These are phyloP conservation scores for Drosophila lacteicornis DNA, from an alignment of 1,140 invertebrate species.

Conservation along the genomic window DNA sequence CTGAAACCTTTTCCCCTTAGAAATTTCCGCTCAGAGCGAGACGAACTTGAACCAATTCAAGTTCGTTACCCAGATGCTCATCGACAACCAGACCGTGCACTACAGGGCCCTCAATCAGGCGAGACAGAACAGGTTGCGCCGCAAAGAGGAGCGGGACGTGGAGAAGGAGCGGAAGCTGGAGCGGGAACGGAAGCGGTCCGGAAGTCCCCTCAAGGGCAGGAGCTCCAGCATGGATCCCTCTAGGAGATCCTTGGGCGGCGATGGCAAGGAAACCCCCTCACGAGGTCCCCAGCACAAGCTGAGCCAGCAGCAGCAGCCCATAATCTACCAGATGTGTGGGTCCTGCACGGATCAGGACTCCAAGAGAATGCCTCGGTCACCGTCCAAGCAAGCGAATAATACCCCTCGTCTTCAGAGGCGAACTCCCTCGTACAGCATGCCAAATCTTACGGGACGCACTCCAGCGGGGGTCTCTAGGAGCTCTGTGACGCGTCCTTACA, in stretches of 20 bases:
- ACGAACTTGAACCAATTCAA: constrained; percentile 69
- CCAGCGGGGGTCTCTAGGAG: not conserved
- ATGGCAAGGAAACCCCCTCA: not conserved
- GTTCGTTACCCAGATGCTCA: constrained; percentile 69
- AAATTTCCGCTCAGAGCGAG: constrained; percentile 56
- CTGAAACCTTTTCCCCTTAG: constrained; percentile 17
- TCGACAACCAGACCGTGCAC: constrained; percentile 64
- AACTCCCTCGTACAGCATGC: constrained; percentile 47
- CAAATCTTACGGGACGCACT: constrained; percentile 29
- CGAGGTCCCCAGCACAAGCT: constrained; percentile 45
- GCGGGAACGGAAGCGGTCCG: constrained; percentile 5
- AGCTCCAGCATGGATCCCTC: constrained; percentile 7
- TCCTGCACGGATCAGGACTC: not conserved
- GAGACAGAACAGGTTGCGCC: not conserved
- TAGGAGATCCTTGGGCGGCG: not conserved
- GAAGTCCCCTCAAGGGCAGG: not conserved
- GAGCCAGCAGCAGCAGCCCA: constrained; percentile 46
- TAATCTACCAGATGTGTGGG: constrained; percentile 15
- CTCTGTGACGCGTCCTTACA: not conserved
- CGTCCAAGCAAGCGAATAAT: not conserved
- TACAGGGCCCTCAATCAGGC: constrained; percentile 40
- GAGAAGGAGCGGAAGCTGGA: constrained; percentile 1
- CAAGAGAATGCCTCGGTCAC: not conserved
- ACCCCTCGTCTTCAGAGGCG: not conserved
- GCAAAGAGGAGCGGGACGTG: constrained; percentile 2